These are phyloP conservation scores for Cepaea hortensis DNA, from an alignment of 2,888 invertebrate genomes.

Conservation along the genomic window DNA sequence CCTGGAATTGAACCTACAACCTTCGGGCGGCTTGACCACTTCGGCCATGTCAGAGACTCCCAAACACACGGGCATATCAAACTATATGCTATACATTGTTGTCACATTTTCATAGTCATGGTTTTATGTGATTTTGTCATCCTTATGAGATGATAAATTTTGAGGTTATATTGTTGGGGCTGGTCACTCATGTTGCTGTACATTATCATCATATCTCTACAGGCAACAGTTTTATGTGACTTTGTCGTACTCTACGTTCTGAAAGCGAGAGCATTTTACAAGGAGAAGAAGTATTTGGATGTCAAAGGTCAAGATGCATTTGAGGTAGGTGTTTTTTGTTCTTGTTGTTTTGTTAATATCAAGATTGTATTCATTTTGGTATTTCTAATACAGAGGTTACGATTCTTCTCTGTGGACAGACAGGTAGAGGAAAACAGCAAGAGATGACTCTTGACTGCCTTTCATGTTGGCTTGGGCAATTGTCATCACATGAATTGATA, in stretches of 20 bases:
- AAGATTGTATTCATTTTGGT: not conserved
- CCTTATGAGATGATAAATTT: too few species aligned
- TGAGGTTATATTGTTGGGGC: too few species aligned
- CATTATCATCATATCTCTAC: slow-evolving; percentile 9
- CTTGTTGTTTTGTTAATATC: not conserved
- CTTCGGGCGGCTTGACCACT: too few species aligned
- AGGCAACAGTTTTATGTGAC: slow-evolving; percentile 78
- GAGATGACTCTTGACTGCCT: too few species aligned
- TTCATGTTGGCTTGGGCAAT: too few species aligned
- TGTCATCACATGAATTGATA: too few species aligned
- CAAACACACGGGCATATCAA: too few species aligned
- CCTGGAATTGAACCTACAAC: too few species aligned
- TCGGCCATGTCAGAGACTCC: too few species aligned
- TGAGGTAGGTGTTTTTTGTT: slow-evolving; percentile 35
- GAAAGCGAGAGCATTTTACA: slow-evolving; percentile 73
- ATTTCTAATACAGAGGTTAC: not conserved
- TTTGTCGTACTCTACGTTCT: slow-evolving; percentile 76
- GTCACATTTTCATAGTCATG: too few species aligned
- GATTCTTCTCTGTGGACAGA: not conserved
- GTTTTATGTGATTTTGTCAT: too few species aligned
- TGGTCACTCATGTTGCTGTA: not conserved
- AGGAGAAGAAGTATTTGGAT: slow-evolving; percentile 79
- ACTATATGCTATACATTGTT: too few species aligned
- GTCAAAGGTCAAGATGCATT: slow-evolving; percentile 79
- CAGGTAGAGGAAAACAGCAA: not conserved